Conservation (phyloP, 2,888 invertebrate genomes). For the Laothoe populi region DNA sequence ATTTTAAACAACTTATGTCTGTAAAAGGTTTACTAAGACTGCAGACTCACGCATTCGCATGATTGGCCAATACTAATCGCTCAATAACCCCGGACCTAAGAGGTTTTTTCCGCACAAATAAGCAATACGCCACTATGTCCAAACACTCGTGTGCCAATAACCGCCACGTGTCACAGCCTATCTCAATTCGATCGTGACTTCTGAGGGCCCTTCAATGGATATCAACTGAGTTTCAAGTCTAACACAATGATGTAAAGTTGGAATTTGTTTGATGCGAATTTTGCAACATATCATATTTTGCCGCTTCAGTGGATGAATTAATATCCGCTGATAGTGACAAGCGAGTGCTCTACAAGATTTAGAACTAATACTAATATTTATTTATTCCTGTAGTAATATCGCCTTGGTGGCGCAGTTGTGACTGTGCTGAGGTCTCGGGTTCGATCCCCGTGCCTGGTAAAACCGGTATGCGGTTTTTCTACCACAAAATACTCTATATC, state of each 20-base stretch:
- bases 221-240: background rate
- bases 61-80: constrained; percentile 33
- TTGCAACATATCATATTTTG: constrained; percentile 51
- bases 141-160: constrained; percentile 82
- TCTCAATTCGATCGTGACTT: constrained; percentile 77
- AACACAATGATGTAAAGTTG: background rate
- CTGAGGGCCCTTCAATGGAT: constrained; percentile 24
- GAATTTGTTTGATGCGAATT: constrained; percentile 25
- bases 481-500: too few relatives aligned
- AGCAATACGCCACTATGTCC: constrained; percentile 78
- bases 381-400: constrained; percentile 1
- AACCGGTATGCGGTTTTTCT: too few relatives aligned
- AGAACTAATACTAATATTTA: constrained; percentile 16
- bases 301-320: constrained; percentile 63
- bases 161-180: constrained; percentile 77
- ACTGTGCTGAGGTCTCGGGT: too few relatives aligned
- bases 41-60: constrained; percentile 25
- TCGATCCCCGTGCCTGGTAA: too few relatives aligned
- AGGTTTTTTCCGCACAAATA: constrained; percentile 71
- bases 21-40: too few relatives aligned
- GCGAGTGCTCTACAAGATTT: constrained; percentile 40
- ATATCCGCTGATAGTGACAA: constrained; percentile 67
- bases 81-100: constrained; percentile 45
- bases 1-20: too few relatives aligned
- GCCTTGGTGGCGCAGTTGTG: too few relatives aligned